Evolutionary conservation across 2,888 invertebrate genomes (phyloP).

Genomic region (Eilema caniola): DNA sequence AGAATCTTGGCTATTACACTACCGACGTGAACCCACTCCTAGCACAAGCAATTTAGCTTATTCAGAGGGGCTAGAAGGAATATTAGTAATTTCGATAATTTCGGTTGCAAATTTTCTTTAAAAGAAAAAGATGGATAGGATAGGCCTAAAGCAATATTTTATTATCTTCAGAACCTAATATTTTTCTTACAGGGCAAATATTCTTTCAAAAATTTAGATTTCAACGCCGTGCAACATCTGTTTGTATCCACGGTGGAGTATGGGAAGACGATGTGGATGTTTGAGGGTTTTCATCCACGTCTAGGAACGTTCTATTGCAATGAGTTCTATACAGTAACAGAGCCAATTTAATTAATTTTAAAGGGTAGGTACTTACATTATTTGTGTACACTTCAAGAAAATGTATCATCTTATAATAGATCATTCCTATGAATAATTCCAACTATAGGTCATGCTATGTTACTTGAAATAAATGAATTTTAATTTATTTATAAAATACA

Average conservation of each 20-base stretch:
- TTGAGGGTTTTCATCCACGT: slow-evolving; percentile 28
- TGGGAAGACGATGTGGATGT: slow-evolving; percentile 43
- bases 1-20: no score
- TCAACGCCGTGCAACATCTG: slow-evolving; percentile 17
- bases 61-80: no score
- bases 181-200: slow-evolving; percentile 20
- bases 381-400: neutral
- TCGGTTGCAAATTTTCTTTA: no score
- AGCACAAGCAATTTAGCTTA: no score
- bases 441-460: no score
- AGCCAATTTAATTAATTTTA: slow-evolving; percentile 14
- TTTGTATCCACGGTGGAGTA: slow-evolving; percentile 40
- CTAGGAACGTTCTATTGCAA: slow-evolving; percentile 41
- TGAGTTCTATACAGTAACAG: slow-evolving; percentile 39
- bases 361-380: no score
- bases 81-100: no score
- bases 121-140: no score
- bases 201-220: slow-evolving; percentile 12
- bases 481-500: no score
- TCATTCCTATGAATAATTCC: no score
- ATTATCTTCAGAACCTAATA: neutral
- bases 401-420: neutral
- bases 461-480: no score
- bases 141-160: neutral
- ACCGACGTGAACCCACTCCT: no score